Evolutionary conservation across 2,888 invertebrate genomes (phyloP), one percentile per base, ranked within the genome.

Genomic region (Trichopria drosophilae): DNA sequence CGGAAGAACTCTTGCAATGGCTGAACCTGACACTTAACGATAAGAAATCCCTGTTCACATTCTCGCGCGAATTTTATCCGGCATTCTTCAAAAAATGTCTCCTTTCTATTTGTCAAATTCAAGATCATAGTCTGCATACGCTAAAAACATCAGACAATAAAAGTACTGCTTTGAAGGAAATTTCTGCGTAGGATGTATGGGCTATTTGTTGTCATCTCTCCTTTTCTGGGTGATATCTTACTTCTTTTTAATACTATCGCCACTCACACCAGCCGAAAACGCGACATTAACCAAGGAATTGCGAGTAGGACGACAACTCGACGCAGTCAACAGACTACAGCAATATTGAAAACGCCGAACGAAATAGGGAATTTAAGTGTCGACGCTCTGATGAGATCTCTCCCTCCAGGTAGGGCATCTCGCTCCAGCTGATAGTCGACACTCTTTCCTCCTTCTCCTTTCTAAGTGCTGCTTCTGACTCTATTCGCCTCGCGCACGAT

Each of bases 301-400:
- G n/a, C n/a, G n/a, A n/a, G n/a, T n/a, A n/a, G n/a, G n/a, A n/a
- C 59, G 55, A 53, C 53, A n/a, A n/a, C n/a, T n/a, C n/a, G 51
- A 51, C 49, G 34, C 45, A 57, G 52, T 46, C 59, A 61, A 61
- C 57, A 60, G 61, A 60, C 64, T 60, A 58, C 44, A 56, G 47
- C 55, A 53, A 52, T 49, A 61, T 57, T 63, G 64, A 60, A 58
- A 65, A 60, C 57, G 57, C 59, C 58, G 60, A 66, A 65, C 61
- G 68, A 69, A 69, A 69, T 69, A 64, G 63, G 62, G 61, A 69
- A 67, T 70, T 70, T 65, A 65, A 69, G 65, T 67, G 67, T 65
- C 62, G 63, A 56, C 54, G 46, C 57, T 62, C 60, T 64, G 67
- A 69, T 68, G 65, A 68, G 62, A 63, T 68, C 63, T 64, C 57